phyloP scores from a whole-genome alignment of 2,888 invertebrate species.

The Xestia ashworthii region DNA sequence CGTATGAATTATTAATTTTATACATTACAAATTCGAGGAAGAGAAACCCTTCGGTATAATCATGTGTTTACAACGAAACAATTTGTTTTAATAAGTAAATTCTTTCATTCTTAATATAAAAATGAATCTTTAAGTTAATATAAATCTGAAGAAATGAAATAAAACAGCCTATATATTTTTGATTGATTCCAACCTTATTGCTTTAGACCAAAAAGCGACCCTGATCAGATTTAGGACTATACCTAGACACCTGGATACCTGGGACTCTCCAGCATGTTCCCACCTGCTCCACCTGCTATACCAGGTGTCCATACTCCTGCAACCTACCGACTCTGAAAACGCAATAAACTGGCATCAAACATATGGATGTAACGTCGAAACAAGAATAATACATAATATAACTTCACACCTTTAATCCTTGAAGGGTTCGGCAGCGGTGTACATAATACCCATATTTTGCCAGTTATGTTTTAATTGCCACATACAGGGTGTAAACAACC shows the following conservation, averaged over 20 bases:
- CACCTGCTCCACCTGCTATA: neutral
- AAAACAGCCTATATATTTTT: neutral
- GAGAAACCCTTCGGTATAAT: neutral
- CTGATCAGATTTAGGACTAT: neutral
- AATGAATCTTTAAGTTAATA: neutral
- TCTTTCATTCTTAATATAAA: neutral
- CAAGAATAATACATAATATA: too few species aligned
- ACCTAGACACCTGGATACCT: too few species aligned
- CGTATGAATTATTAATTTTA: neutral
- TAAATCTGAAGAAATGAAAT: neutral
- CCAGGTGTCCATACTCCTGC: too few species aligned
- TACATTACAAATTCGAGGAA: constrained; percentile 7
- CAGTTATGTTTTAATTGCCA: too few species aligned
- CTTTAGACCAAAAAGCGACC: neutral
- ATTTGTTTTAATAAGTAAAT: neutral
- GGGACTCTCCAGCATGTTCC: too few species aligned
- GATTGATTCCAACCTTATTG: neutral
- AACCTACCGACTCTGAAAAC: too few species aligned
- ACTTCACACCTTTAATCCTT: too few species aligned
- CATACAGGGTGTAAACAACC: too few species aligned
- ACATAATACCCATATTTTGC: too few species aligned
- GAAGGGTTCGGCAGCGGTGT: too few species aligned
- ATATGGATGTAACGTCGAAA: too few species aligned
- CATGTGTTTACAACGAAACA: constrained; percentile 8
- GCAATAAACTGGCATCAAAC: too few species aligned